phyloP scores from a whole-genome alignment of 2,797 vertebrate genomes.

The Gorsachius magnificus region DNA sequence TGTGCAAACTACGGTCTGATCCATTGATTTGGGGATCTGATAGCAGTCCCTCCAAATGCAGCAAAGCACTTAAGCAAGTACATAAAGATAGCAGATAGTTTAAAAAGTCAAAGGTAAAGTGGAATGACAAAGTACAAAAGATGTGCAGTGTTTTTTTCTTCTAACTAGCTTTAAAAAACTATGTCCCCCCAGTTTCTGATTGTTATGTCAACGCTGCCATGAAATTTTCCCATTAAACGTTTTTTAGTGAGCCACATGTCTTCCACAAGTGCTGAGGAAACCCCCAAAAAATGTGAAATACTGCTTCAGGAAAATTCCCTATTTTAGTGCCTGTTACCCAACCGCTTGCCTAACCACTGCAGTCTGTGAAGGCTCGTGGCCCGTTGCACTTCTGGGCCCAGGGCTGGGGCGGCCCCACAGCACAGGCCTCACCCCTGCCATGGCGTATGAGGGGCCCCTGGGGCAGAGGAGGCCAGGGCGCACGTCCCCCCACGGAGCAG shows the following conservation, averaged over 20 bases:
- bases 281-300: background rate
- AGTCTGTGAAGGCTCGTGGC: background rate
- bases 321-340: background rate
- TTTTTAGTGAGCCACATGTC: background rate
- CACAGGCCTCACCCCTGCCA: rapidly evolving
- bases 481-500: background rate
- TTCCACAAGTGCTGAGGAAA: background rate
- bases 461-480: background rate
- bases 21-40: background rate
- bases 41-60: background rate
- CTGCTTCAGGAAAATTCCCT: background rate
- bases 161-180: background rate
- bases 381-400: rapidly evolving
- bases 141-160: background rate
- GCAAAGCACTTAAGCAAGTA: background rate
- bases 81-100: background rate
- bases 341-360: rapidly evolving
- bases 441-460: rapidly evolving
- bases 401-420: background rate
- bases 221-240: background rate
- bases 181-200: background rate
- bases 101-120: background rate
- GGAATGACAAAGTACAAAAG: background rate
- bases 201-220: background rate
- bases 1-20: background rate